Evolutionary conservation across 2,797 vertebrate species (phyloP).

Genomic region (Silurus aristotelis): DNA sequence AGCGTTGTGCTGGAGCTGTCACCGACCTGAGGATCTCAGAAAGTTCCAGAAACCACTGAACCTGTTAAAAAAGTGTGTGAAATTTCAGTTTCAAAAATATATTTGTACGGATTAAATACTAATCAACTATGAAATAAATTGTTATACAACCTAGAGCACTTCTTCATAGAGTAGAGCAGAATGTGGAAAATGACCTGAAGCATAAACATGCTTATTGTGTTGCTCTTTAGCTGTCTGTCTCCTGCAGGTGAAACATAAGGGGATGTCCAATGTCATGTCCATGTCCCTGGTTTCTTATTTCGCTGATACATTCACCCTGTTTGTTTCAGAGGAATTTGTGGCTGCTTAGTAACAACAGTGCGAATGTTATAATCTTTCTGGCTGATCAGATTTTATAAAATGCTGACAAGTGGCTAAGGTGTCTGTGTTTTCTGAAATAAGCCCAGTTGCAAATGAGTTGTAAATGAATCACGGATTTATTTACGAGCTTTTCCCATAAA

Average conservation of each 20-base stretch:
- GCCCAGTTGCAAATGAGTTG: neutral
- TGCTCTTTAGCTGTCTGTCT: neutral
- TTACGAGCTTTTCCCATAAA: neutral
- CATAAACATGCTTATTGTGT: neutral
- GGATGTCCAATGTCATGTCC: neutral
- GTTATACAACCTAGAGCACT: neutral
- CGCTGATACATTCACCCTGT: conserved; percentile 1
- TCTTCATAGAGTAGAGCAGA: neutral
- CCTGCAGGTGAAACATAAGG: neutral
- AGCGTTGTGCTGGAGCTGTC: neutral
- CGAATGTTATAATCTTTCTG: conserved; percentile 23
- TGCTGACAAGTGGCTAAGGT: neutral
- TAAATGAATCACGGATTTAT: too few species aligned
- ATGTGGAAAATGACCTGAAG: too few species aligned
- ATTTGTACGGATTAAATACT: neutral
- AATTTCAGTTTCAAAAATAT: too few species aligned
- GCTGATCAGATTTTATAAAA: conserved; percentile 27
- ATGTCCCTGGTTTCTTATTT: conserved; percentile 7
- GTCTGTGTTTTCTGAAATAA: neutral
- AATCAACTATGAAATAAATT: neutral
- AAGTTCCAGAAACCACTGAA: conserved; percentile 37
- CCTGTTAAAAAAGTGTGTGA: neutral
- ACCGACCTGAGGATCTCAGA: neutral
- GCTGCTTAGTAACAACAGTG: neutral
- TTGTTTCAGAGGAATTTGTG: neutral